A percentile compares a stretch with the other conserved stretches of the same genome.
These are phyloP conservation scores for Emys orbicularis DNA, from an alignment of 2,797 vertebrate genomes.

Conservation along the genomic window DNA sequence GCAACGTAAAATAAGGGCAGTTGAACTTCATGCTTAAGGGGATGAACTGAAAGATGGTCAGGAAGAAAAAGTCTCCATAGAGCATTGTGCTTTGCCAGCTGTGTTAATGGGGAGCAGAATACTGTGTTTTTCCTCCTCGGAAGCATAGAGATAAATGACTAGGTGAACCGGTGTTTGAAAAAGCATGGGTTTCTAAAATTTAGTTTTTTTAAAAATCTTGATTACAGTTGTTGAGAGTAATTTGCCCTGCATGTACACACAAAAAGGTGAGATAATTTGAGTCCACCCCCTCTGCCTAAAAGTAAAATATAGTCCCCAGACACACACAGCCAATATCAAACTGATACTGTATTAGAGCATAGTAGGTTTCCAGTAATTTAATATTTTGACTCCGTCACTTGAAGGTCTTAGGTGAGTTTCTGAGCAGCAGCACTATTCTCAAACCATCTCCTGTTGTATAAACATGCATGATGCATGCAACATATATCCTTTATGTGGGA, in stretches of 20 bases:
- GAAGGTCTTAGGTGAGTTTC: background rate
- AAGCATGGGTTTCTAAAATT: background rate
- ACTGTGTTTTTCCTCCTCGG: background rate
- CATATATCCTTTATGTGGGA: background rate
- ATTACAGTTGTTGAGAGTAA: background rate
- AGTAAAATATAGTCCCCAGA: background rate
- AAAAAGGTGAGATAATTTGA: background rate
- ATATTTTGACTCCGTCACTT: background rate
- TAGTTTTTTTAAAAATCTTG: background rate
- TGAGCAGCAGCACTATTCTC: background rate
- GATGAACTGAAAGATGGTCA: background rate
- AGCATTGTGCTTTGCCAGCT: background rate
- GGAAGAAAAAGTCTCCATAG: background rate
- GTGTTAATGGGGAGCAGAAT: background rate
- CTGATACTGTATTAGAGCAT: background rate
- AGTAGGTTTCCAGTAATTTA: background rate
- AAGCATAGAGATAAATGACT: background rate
- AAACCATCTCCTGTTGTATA: background rate
- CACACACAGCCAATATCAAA: accelerated
- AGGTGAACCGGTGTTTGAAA: background rate
- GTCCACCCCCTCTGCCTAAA: background rate
- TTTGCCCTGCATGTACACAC: background rate
- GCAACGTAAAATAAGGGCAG: background rate
- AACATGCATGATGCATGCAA: background rate
- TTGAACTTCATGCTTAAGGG: background rate